phyloP scores from a whole-genome alignment of 2,797 vertebrate species.

The Eospalax fontanierii region DNA sequence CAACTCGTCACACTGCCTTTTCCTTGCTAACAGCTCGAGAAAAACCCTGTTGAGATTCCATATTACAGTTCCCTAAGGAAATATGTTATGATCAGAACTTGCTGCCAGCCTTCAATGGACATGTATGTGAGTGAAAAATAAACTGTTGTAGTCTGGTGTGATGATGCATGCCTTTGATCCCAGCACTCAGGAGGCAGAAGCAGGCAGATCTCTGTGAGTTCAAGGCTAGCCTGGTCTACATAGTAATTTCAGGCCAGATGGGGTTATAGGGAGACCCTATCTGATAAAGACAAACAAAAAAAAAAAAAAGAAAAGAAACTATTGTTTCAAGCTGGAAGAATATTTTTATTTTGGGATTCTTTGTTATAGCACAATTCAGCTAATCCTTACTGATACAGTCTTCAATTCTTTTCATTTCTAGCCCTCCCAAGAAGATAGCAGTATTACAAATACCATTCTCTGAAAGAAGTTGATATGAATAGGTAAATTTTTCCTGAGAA shows the following conservation, averaged over 20 bases:
- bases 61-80: background rate
- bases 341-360: slow-evolving; percentile 12
- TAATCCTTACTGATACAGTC: background rate
- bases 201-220: too few species aligned
- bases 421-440: background rate
- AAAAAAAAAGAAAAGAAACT: slow-evolving; percentile 39
- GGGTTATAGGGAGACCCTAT: too few species aligned
- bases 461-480: background rate
- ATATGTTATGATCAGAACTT: background rate
- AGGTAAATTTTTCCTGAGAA: slow-evolving; percentile 22
- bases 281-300: too few species aligned
- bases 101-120: background rate
- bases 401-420: slow-evolving; percentile 28
- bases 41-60: background rate
- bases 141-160: too few species aligned
- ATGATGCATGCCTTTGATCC: too few species aligned
- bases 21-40: background rate
- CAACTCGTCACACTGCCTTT: slow-evolving; percentile 1
- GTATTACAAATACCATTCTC: background rate
- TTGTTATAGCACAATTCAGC: background rate
- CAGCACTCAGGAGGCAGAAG: too few species aligned
- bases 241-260: too few species aligned
- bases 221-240: too few species aligned
- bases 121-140: slow-evolving; percentile 14
- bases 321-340: background rate